These are phyloP conservation scores for Teinopalpus imperialis DNA, from an alignment of 2,888 invertebrate species.

Conservation along the genomic window DNA sequence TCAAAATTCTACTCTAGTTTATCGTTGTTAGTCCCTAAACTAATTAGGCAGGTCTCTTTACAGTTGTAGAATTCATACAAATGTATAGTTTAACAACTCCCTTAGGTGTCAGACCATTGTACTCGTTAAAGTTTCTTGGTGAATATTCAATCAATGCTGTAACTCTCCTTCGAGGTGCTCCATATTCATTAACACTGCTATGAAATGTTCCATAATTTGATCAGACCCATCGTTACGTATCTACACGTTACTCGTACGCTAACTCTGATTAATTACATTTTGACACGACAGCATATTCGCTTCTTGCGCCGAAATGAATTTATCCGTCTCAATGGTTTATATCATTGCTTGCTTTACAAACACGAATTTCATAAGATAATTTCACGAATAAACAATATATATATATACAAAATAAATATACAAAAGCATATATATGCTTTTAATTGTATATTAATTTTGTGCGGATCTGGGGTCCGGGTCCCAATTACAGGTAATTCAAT, in stretches of 20 bases:
- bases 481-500: too few species aligned
- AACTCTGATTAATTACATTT: conserved; percentile 25
- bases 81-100: conserved; percentile 21
- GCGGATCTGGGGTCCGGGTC: too few species aligned
- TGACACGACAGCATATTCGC: conserved; percentile 15
- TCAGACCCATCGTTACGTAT: conserved; percentile 38
- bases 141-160: conserved; percentile 33
- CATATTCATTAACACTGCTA: conserved; percentile 33
- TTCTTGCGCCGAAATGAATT: conserved; percentile 21
- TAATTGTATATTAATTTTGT: too few species aligned
- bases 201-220: conserved; percentile 37
- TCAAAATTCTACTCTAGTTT: conserved; percentile 10
- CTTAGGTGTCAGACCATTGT: conserved; percentile 11
- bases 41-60: conserved; percentile 12
- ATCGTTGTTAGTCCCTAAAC: conserved; percentile 15
- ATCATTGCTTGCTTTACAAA: too few species aligned
- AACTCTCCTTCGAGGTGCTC: conserved; percentile 28
- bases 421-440: too few species aligned
- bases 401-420: too few species aligned
- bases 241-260: conserved; percentile 29
- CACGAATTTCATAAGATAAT: too few species aligned
- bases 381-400: too few species aligned
- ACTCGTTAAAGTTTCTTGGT: conserved; percentile 20
- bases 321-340: conserved; percentile 11
- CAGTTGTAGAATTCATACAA: conserved; percentile 16